These are phyloP conservation scores for Abrostola triplasia DNA, from an alignment of 2,888 invertebrate species.

Conservation along the genomic window DNA sequence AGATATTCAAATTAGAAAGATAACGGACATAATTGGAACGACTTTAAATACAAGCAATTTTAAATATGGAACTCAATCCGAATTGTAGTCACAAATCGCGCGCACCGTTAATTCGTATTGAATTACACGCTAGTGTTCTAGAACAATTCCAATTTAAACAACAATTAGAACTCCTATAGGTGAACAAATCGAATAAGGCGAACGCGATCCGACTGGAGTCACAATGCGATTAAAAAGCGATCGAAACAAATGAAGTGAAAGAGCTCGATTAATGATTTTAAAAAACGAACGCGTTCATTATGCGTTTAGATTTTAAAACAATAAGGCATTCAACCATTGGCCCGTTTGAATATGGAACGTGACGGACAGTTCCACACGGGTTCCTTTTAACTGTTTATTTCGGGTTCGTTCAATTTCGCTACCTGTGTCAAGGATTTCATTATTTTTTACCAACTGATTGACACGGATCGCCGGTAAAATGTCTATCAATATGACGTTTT, in stretches of 20 bases:
- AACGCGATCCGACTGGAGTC: slow-evolving; percentile 73
- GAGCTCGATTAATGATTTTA: slow-evolving; percentile 83
- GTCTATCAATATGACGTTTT: slow-evolving; percentile 71
- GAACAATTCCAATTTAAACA: slow-evolving; percentile 72
- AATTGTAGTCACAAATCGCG: slow-evolving; percentile 70
- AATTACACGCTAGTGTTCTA: slow-evolving; percentile 79
- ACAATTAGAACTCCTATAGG: slow-evolving; percentile 68
- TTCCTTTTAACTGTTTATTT: slow-evolving; percentile 81
- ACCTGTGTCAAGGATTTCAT: slow-evolving; percentile 74
- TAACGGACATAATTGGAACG: slow-evolving; percentile 38
- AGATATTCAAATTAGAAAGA: slow-evolving; percentile 45
- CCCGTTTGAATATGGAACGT: slow-evolving; percentile 83
- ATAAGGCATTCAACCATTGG: slow-evolving; percentile 81
- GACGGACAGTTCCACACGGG: slow-evolving; percentile 68
- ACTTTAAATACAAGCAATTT: slow-evolving; percentile 29
- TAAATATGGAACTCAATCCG: slow-evolving; percentile 36
- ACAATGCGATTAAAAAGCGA: slow-evolving; percentile 69
- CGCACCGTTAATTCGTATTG: slow-evolving; percentile 86
- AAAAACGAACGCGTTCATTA: slow-evolving; percentile 80
- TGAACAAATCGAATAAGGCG: slow-evolving; percentile 73
- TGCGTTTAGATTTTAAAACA: slow-evolving; percentile 84
- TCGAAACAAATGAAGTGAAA: slow-evolving; percentile 85
- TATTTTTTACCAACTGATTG: slow-evolving; percentile 73
- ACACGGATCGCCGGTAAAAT: slow-evolving; percentile 68
- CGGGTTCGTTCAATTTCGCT: slow-evolving; percentile 67